phyloP scores from a whole-genome alignment of 2,113 vertebrate species.

The Gallinago paraguaiae region DNA sequence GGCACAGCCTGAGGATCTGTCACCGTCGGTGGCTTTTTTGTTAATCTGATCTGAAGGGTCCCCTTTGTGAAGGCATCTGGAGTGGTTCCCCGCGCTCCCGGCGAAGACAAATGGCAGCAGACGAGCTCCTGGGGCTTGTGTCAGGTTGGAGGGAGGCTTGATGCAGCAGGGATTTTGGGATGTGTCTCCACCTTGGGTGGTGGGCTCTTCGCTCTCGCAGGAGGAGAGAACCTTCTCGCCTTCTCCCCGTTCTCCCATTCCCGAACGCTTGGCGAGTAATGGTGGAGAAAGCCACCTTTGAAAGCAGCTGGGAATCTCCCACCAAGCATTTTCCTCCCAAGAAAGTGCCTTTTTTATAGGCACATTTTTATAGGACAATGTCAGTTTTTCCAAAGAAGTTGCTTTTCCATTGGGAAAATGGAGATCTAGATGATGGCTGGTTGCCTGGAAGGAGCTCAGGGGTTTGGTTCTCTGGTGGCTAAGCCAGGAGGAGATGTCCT shows the following conservation, averaged over 20 bases:
- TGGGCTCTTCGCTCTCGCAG: rapidly evolving
- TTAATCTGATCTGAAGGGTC: slow-evolving; percentile 18
- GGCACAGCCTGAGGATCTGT: not conserved
- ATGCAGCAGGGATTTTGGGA: not conserved
- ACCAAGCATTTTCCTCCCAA: rapidly evolving
- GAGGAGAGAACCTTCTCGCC: not conserved
- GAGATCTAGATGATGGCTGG: not conserved
- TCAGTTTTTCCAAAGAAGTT: not conserved
- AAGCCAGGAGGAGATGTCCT: not conserved
- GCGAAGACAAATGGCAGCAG: not conserved
- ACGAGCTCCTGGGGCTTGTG: not conserved
- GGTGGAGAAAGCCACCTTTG: not conserved
- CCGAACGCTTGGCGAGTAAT: rapidly evolving
- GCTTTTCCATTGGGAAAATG: not conserved
- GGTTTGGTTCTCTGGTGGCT: not conserved
- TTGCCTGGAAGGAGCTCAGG: not conserved
- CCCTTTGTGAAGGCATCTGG: not conserved
- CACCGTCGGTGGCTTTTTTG: not conserved
- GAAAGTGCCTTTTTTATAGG: not conserved
- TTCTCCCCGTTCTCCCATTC: rapidly evolving
- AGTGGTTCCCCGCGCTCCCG: not conserved
- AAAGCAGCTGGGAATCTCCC: not conserved
- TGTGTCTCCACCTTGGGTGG: rapidly evolving
- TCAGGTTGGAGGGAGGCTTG: rapidly evolving
- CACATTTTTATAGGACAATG: not conserved